Conservation (phyloP, 2,113 vertebrate genomes). For the Fregata magnificens region DNA sequence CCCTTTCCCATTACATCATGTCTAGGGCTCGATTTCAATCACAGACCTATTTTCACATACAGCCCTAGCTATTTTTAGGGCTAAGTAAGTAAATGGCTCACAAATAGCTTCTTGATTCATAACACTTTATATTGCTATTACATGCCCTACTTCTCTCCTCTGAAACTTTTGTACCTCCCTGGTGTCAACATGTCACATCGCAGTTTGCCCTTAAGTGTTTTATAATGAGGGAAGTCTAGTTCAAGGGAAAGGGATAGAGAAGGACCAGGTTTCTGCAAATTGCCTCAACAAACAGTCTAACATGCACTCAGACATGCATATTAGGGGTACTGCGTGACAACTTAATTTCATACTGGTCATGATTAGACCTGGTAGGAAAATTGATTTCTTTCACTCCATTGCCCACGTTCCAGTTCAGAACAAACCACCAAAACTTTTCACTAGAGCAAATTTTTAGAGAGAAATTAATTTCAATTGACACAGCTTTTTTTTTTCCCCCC, state of each 20-base stretch:
- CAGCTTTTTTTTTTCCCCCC: not conserved
- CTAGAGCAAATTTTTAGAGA: not conserved
- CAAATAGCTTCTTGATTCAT: conserved; percentile 39
- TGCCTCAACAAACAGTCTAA: conserved; percentile 1
- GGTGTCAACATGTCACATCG: not conserved
- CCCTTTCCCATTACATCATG: not conserved
- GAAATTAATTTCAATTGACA: not conserved
- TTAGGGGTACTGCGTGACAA: not conserved
- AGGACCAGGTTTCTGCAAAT: not conserved
- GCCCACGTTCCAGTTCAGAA: not conserved
- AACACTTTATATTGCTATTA: not conserved
- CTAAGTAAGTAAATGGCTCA: conserved; percentile 49
- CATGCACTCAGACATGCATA: not conserved
- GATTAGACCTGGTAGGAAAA: conserved; percentile 9
- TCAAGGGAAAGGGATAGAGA: not conserved
- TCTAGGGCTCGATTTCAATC: conserved; percentile 56
- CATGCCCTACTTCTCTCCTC: conserved; percentile 1
- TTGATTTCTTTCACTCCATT: conserved; percentile 15
- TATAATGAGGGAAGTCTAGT: not conserved
- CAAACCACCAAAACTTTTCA: not conserved
- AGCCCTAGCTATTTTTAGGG: conserved; percentile 48
- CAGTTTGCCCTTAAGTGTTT: not conserved
- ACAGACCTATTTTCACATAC: conserved; percentile 28
- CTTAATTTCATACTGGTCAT: conserved; percentile 25
- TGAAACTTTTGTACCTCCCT: not conserved